phyloP scores from a whole-genome alignment of 2,888 invertebrate genomes.

The Quadroppia sp. region DNA sequence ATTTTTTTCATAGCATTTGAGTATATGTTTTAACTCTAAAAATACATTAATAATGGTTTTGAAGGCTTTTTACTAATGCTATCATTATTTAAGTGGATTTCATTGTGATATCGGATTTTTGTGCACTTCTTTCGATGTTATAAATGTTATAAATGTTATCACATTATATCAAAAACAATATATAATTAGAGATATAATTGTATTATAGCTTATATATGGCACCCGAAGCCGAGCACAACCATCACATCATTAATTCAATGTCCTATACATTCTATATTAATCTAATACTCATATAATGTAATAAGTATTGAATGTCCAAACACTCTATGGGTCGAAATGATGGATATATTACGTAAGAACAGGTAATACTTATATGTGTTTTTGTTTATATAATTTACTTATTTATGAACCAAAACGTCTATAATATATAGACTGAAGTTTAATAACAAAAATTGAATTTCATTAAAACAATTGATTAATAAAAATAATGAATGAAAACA shows the following conservation, averaged over 20 bases:
- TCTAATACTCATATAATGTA: background rate
- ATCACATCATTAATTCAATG: slow-evolving; percentile 2
- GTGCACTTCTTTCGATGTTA: background rate
- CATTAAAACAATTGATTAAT: background rate
- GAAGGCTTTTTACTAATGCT: background rate
- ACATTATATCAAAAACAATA: slow-evolving; percentile 10
- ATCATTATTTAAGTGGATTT: slow-evolving; percentile 6
- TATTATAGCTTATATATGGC: background rate
- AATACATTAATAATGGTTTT: background rate
- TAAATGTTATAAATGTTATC: background rate
- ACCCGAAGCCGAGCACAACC: background rate
- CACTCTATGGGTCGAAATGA: background rate
- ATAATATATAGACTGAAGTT: background rate
- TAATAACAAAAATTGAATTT: background rate
- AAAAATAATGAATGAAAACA: too few species aligned
- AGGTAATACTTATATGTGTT: background rate
- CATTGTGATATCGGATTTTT: background rate
- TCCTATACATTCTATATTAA: background rate
- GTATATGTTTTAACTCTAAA: background rate
- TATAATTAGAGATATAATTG: background rate
- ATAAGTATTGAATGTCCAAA: background rate
- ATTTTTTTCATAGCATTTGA: background rate
- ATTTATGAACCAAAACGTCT: background rate
- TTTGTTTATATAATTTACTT: background rate
- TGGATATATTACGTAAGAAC: background rate